Percentiles rank a stretch among this genome's conserved stretches.
These are phyloP conservation scores for Lerema accius DNA, from an alignment of 1,140 invertebrate genomes.

Conservation along the genomic window DNA sequence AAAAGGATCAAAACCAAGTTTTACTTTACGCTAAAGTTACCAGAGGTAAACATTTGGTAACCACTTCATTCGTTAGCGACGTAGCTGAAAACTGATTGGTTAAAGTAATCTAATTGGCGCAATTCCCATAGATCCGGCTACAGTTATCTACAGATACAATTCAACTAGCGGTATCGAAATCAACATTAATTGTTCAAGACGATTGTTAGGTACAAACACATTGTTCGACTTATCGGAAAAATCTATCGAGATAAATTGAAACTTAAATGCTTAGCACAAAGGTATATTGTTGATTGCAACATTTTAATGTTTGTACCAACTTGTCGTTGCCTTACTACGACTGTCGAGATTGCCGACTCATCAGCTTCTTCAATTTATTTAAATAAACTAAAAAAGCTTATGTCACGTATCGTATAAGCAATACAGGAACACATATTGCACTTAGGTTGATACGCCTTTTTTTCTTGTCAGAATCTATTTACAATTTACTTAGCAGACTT, in stretches of 20 bases:
- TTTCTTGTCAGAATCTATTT: too few species aligned
- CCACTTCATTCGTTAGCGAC: background rate
- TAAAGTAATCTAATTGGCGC: constrained; percentile 56
- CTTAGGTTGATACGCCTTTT: too few species aligned
- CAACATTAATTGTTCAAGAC: constrained; percentile 64
- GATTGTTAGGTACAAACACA: constrained; percentile 46
- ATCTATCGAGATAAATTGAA: constrained; percentile 8
- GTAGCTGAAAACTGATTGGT: constrained; percentile 27
- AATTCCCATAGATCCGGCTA: constrained; percentile 56
- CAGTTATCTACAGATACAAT: constrained; percentile 57
- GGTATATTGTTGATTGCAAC: constrained; percentile 3
- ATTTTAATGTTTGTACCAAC: background rate
- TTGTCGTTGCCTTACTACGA: constrained; percentile 22
- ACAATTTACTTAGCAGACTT: too few species aligned
- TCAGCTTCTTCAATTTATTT: constrained; percentile 47
- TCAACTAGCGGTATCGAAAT: constrained; percentile 64
- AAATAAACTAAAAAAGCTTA: constrained; percentile 25
- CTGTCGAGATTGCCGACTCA: constrained; percentile 37
- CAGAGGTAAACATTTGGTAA: too few species aligned
- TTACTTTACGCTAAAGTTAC: too few species aligned
- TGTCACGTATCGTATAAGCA: constrained; percentile 20
- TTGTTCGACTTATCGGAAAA: constrained; percentile 31
- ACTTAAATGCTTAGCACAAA: constrained; percentile 12
- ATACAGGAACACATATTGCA: constrained; percentile 7
- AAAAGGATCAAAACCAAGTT: too few species aligned